Evolutionary conservation across 2,113 vertebrate genomes (phyloP), one percentile per base, ranked within the genome.

Genomic region (Ariopsis seemanni): DNA sequence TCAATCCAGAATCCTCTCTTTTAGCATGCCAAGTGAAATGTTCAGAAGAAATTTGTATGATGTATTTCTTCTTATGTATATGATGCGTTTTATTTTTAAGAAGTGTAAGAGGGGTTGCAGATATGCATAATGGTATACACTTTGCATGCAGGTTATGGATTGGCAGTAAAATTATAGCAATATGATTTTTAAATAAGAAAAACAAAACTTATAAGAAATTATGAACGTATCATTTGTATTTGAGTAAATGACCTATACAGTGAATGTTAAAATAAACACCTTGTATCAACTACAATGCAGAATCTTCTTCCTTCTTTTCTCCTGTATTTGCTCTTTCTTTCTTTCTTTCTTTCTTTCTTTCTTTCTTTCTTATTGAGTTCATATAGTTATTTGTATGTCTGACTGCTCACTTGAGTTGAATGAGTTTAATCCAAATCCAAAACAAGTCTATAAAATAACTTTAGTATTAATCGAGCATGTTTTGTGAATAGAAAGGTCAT

Each of bases 131-230:
- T 48, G 4, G 27, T 79, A 27, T 77, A 89, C 62, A 89, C 50
- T 69, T 82, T 85, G 90, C 91, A 91, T 91, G 89, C 89, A 84
- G 82, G 75, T 58, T 87, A 84, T 87, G 84, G 82, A 82, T 84
- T 86, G 84, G 89, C 78, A 86, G 42, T 85, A 86, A 84, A 50
- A 87, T 85, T 82, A 90, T 79, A 90, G 90, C 80, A 90, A 90
- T 90, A 90, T 88, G 57, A 84, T 84, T 90, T 87, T 83, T 88
- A 90, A 89, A 89, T 25, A 85, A 65, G 75, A 72, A 84, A 75
- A 82, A 55, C 52, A 86, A 88, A 42, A 58, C 63, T 78, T 79
- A 7, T 86, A 81, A 83, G 42, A 89, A 84, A 81, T 71, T 87
- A 87, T 90, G 72, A 89, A 89, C 42, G 72, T 87, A 77, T 89